Percentiles rank a stretch among this genome's conserved stretches.
Evolutionary conservation across 2,113 vertebrate species (phyloP).

Genomic region (Chiloscyllium plagiosum): DNA sequence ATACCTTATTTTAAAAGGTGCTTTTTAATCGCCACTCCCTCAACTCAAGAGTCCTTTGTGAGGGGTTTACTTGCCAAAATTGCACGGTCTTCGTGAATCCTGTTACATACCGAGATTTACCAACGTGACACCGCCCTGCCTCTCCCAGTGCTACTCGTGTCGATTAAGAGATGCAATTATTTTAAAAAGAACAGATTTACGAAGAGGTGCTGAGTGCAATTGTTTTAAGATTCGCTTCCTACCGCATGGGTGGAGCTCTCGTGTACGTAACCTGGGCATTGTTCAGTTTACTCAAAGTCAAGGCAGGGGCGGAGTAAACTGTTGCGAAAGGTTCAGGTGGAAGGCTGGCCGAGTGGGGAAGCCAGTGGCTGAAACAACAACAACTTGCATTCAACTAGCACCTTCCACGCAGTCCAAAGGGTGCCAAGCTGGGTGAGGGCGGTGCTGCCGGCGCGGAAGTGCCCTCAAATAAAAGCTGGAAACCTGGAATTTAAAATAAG

Average conservation of each 20-base stretch:
- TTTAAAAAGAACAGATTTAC: background rate
- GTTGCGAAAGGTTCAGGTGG: background rate
- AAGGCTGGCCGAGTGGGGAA: background rate
- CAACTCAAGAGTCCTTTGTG: conserved; percentile 16
- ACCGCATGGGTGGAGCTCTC: background rate
- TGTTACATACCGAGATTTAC: too few species aligned
- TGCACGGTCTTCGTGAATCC: background rate
- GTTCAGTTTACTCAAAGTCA: background rate
- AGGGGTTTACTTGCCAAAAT: background rate
- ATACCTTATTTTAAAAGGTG: background rate
- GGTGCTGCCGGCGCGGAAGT: background rate
- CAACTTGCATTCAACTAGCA: background rate
- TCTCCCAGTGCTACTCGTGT: background rate
- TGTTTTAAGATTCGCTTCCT: background rate
- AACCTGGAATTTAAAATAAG: too few species aligned
- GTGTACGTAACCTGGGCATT: background rate
- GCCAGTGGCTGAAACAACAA: background rate
- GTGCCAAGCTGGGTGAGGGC: background rate
- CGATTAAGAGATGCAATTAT: background rate
- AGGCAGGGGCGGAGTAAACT: background rate
- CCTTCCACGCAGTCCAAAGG: background rate
- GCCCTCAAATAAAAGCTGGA: too few species aligned
- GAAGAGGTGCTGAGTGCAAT: background rate
- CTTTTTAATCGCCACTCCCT: background rate
- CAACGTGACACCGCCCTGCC: background rate